Evolutionary conservation across 2,888 invertebrate species (phyloP).

Genomic region (Sthenelais limicola): DNA sequence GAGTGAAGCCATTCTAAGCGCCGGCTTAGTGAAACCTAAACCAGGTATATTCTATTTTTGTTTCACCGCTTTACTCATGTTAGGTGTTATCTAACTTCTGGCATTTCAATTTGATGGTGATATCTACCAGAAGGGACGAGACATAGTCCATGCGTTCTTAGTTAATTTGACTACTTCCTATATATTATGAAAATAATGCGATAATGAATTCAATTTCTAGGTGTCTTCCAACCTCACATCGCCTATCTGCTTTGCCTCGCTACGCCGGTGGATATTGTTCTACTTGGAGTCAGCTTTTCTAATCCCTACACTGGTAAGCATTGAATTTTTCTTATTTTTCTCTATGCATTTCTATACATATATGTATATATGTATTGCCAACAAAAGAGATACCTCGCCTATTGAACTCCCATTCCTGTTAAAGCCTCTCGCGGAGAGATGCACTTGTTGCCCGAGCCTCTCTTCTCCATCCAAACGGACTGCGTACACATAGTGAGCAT

Average conservation of each 20-base stretch:
- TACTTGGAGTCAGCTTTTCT: constrained; percentile 82
- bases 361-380: not conserved
- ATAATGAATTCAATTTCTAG: too few species aligned
- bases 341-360: not conserved
- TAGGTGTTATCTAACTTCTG: too few species aligned
- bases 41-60: constrained; percentile 68
- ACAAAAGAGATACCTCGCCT: not conserved
- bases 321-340: too few species aligned
- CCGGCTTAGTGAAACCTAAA: constrained; percentile 90
- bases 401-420: not conserved
- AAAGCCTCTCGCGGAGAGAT: constrained; percentile 76
- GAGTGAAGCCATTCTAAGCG: constrained; percentile 93
- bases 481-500: constrained; percentile 88
- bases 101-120: too few species aligned
- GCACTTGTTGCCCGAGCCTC: constrained; percentile 93
- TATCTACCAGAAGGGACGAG: too few species aligned
- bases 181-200: too few species aligned
- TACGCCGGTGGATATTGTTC: constrained; percentile 94
- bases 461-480: constrained; percentile 90
- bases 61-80: too few species aligned
- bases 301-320: constrained; percentile 55
- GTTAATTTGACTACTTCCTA: too few species aligned
- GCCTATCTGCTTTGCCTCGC: constrained; percentile 92
- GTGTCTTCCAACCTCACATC: constrained; percentile 91
- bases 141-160: too few species aligned